These are phyloP conservation scores for Gonioctena quinquepunctata DNA, from an alignment of 1,140 invertebrate genomes.

Conservation along the genomic window DNA sequence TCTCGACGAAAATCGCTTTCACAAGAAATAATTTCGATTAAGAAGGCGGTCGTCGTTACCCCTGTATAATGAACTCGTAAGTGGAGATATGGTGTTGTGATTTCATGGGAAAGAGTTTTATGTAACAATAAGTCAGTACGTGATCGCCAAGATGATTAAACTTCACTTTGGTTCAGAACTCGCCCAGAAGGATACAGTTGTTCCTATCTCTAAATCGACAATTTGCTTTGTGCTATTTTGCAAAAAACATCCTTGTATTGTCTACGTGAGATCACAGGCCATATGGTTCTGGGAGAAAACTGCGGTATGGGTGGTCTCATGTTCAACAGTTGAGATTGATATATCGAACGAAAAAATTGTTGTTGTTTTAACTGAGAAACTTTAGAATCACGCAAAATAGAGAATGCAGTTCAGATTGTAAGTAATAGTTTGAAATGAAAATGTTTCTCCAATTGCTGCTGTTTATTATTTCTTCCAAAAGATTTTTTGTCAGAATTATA, in stretches of 20 bases:
- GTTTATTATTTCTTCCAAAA: too few relatives aligned
- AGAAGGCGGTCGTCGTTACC: neutral
- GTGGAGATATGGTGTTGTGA: slow-evolving; percentile 17
- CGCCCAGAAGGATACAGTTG: neutral
- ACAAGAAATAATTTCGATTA: neutral
- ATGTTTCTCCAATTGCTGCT: too few relatives aligned
- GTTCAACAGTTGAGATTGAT: too few relatives aligned
- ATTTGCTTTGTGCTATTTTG: neutral
- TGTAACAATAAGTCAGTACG: slow-evolving; percentile 10
- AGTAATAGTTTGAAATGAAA: too few relatives aligned
- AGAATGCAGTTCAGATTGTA: too few relatives aligned
- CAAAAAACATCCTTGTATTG: neutral
- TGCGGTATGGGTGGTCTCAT: neutral
- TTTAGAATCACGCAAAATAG: too few relatives aligned
- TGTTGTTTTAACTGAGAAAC: too few relatives aligned
- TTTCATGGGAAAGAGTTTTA: slow-evolving; percentile 13
- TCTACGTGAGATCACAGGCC: neutral
- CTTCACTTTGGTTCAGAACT: too few relatives aligned
- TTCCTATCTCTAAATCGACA: neutral
- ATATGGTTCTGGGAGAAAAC: neutral
- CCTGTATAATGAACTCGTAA: slow-evolving; percentile 7
- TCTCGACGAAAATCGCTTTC: neutral
- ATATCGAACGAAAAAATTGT: too few relatives aligned
- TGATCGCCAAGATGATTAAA: slow-evolving; percentile 8
- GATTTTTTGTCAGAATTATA: too few relatives aligned